These are phyloP conservation scores for Lasioglossum vierecki DNA, from an alignment of 2,888 invertebrate species.

Conservation along the genomic window DNA sequence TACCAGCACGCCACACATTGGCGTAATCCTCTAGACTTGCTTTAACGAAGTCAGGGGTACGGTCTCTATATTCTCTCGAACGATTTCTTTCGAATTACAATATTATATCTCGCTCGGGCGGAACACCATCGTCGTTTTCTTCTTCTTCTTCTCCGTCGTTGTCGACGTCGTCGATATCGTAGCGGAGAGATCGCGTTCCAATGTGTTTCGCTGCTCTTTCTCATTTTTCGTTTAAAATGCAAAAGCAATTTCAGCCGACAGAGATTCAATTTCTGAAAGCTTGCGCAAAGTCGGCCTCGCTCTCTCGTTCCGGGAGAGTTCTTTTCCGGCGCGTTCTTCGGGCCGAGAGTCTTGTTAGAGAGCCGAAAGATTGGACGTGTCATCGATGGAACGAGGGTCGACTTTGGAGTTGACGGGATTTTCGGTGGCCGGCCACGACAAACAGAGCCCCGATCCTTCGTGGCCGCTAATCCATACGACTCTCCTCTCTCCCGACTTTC, in stretches of 20 bases:
- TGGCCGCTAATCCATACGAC: slow-evolving; percentile 67
- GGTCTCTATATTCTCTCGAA: background rate
- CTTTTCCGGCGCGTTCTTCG: background rate
- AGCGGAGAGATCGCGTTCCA: background rate
- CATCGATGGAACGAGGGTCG: slow-evolving; percentile 59
- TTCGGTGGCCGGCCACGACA: slow-evolving; percentile 60
- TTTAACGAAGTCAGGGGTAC: slow-evolving; percentile 36
- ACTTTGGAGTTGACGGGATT: slow-evolving; percentile 65
- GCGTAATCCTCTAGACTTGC: slow-evolving; percentile 44
- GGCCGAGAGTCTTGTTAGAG: slow-evolving; percentile 43
- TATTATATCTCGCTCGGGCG: background rate
- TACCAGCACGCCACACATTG: slow-evolving; percentile 69
- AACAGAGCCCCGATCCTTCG: slow-evolving; percentile 57
- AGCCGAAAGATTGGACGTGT: slow-evolving; percentile 56
- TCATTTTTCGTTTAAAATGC: background rate
- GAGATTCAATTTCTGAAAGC: slow-evolving; percentile 14
- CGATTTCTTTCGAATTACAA: background rate
- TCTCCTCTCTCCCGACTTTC: slow-evolving; percentile 50
- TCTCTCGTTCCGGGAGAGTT: background rate
- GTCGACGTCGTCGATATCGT: background rate
- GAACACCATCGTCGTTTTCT: background rate
- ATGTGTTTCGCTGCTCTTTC: background rate
- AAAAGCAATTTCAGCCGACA: slow-evolving; percentile 31
- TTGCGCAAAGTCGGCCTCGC: slow-evolving; percentile 27
- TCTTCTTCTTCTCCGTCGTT: background rate